Conservation (phyloP, 30 jellyfish, hydroid and myxozoan genomes). For the Hydra vulgaris region DNA sequence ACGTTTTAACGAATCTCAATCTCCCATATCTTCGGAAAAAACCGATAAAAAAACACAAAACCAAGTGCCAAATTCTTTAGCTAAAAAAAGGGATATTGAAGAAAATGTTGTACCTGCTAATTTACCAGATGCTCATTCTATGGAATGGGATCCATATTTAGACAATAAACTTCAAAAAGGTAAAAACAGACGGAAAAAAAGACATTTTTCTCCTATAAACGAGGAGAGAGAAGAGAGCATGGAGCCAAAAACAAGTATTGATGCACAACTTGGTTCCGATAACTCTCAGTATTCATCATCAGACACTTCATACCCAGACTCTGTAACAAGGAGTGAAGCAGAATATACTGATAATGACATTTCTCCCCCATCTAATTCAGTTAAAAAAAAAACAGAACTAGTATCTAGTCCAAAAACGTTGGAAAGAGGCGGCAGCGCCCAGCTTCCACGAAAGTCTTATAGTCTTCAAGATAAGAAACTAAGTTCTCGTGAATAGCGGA, state of each 20-base stretch:
- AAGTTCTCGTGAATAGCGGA: background rate
- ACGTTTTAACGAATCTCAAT: background rate
- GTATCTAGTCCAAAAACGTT: background rate
- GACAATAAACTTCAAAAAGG: conserved; percentile 47
- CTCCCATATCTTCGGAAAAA: conserved; percentile 30
- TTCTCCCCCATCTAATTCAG: background rate
- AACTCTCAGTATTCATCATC: background rate
- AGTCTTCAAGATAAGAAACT: background rate
- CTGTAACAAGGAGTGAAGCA: conserved; percentile 2
- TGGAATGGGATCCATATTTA: conserved; percentile 98
- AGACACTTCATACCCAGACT: conserved; percentile 6
- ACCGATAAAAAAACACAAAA: conserved; percentile 24
- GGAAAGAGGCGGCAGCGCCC: background rate
- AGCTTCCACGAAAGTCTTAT: background rate
- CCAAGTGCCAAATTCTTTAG: conserved; percentile 19
- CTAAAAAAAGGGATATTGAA: background rate
- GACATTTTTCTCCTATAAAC: conserved; percentile 78
- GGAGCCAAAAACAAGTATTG: conserved; percentile 59
- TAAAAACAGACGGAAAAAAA: conserved; percentile 30
- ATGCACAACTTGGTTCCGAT: conserved; percentile 86
- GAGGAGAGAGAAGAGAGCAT: conserved; percentile 57
- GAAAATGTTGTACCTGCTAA: conserved; percentile 41
- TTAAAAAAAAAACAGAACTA: background rate
- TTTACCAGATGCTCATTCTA: conserved; percentile 47
- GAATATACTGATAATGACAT: background rate